Base-by-base conservation (phyloP, 2,797 vertebrate species). In the Amniataba percoides region DNA sequence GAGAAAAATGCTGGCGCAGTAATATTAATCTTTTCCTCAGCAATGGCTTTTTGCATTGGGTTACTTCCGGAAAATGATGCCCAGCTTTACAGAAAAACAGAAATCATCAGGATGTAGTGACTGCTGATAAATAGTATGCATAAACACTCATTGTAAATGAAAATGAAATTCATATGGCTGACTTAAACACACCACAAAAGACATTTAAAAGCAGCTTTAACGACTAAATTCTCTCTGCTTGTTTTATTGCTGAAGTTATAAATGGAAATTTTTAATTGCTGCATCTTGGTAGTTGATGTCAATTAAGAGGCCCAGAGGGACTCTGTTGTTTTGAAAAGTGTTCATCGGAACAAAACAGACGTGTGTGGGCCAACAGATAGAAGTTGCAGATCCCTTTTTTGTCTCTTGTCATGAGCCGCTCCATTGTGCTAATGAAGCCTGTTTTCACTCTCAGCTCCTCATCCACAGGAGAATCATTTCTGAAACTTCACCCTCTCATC, bases 371-470 rank as follows among this genome's bases (percentile, higher is more conserved):
- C 71, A 71, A 62, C 19, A 2, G 70, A 76, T 53, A 60, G 69
- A 77, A 51, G 81, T 40, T 39, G 15, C 61, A 18, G 31, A 76
- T 78, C 34, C 14, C 3, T 61, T 75, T 62, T 68, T 70, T 53
- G 34, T 82, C 55, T 71, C 56, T 52, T 73, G 77, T 79, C 64
- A 63, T 51, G 19, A 80, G 40, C 27, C 2, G 49, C 78, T 78
- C 69, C 78, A 40, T 61, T 62, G 75, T 86, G 84, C 84, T 92
- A 87, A 88, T 90, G 86, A 91, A 88, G 27, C 79, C 59, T 57
- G 75, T 86, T 90, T 76, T 83, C 71, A 39, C 67, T 84, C 63
- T 40, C 64, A 7, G 58, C 58, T 70, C 34, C 16, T 21, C 51
- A 56, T 52, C 62, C 78, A 65, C 81, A 5, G 31, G 74, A 88